phyloP scores from a whole-genome alignment of 2,113 vertebrate species.

The Gymnorhina tibicen region DNA sequence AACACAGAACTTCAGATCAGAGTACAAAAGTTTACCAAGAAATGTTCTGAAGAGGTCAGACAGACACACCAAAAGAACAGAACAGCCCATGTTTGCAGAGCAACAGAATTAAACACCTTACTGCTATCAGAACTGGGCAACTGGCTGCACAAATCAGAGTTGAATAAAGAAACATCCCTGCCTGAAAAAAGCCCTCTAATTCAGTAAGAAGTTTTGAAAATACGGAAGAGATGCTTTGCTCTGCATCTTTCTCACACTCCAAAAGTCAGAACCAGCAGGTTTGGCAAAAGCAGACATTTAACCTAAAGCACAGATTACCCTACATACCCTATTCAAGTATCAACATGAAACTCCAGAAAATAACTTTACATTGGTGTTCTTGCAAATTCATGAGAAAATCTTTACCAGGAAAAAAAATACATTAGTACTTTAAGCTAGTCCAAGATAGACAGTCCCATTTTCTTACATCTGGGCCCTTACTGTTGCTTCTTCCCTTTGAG shows the following conservation, averaged over 20 bases:
- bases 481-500: background rate
- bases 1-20: background rate
- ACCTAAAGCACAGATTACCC: background rate
- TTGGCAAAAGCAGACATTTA: background rate
- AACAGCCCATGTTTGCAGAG: background rate
- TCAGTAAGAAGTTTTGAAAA: background rate
- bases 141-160: background rate
- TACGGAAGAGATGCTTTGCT: background rate
- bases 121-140: background rate
- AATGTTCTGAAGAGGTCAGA: background rate
- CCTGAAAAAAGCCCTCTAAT: background rate
- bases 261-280: background rate
- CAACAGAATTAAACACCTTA: background rate
- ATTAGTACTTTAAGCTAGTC: background rate
- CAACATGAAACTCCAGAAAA: background rate
- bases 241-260: background rate
- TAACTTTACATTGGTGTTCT: background rate
- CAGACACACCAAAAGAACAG: background rate
- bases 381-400: background rate
- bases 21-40: background rate
- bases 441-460: background rate
- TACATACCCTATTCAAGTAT: background rate
- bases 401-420: background rate
- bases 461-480: background rate
- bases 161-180: background rate